These are phyloP conservation scores for Sylvilagus floridanus DNA, from an alignment of 2,797 vertebrate genomes.

Conservation along the genomic window DNA sequence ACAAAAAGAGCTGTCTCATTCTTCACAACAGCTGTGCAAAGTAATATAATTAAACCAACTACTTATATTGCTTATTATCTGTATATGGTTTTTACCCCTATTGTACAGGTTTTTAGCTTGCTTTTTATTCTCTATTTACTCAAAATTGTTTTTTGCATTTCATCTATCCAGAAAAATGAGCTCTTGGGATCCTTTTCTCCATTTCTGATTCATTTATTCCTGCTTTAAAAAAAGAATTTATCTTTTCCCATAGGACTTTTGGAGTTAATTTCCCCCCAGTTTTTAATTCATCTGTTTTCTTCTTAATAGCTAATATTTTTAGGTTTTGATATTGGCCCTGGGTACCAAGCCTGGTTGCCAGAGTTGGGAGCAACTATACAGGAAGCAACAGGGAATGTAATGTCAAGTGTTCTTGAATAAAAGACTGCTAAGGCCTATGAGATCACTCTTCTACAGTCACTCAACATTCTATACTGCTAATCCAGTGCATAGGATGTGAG, in stretches of 20 bases:
- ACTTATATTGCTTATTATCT: background rate
- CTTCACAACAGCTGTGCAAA: background rate
- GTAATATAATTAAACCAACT: background rate
- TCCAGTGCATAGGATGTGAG: background rate
- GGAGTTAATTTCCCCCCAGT: rapidly evolving
- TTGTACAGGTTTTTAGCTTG: background rate
- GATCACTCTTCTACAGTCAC: background rate
- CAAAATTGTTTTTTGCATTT: background rate
- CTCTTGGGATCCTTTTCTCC: background rate
- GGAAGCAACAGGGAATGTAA: background rate
- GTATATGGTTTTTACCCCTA: background rate
- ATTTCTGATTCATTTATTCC: background rate
- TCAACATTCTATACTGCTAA: background rate
- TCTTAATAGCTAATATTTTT: background rate
- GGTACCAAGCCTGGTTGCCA: background rate
- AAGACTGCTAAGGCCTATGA: background rate
- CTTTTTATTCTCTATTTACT: background rate
- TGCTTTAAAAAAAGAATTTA: background rate
- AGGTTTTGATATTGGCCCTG: background rate
- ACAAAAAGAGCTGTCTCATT: background rate
- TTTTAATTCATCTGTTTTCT: constrained; percentile 16
- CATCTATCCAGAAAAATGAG: constrained; percentile 31
- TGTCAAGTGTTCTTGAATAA: background rate
- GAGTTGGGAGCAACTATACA: background rate
- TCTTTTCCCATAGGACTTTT: background rate